phyloP scores from a whole-genome alignment of 2,797 vertebrate species.

The Spinus pinus region DNA sequence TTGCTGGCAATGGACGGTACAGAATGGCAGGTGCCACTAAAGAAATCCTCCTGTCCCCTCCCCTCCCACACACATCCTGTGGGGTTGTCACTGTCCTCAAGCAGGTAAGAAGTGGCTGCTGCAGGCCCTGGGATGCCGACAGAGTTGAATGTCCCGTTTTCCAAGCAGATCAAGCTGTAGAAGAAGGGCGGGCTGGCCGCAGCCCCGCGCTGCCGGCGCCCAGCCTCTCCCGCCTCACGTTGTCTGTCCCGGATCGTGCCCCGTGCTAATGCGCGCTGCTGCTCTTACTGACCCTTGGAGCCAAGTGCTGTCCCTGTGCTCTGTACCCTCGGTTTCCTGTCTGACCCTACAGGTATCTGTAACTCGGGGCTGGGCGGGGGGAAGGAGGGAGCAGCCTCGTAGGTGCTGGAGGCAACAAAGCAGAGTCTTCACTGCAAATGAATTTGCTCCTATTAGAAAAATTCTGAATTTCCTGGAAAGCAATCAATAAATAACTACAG shows the following conservation, averaged over 20 bases:
- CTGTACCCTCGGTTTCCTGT: not conserved
- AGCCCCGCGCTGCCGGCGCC: not conserved
- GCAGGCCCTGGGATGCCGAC: not conserved
- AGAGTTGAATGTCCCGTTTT: conserved; percentile 6
- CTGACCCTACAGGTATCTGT: not conserved
- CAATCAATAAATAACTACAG: conserved; percentile 67
- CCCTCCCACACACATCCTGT: rapidly evolving
- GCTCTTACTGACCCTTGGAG: conserved; percentile 3
- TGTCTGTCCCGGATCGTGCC: not conserved
- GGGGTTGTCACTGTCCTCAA: not conserved
- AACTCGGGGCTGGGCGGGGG: not conserved
- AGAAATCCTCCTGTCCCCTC: not conserved
- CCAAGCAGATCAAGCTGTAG: not conserved
- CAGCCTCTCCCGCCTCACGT: not conserved
- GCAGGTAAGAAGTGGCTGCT: not conserved
- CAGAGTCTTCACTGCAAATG: not conserved
- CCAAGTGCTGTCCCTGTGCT: conserved; percentile 2
- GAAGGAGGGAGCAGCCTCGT: not conserved
- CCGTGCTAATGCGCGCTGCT: not conserved
- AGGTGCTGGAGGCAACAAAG: not conserved
- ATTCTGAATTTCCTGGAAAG: conserved; percentile 45
- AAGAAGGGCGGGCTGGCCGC: not conserved
- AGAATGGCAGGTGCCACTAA: not conserved
- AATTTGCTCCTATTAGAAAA: conserved; percentile 33
- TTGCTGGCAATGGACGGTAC: conserved; percentile 49